Conservation (phyloP, 2,888 invertebrate species). For the Lacanobia wlatinum region DNA sequence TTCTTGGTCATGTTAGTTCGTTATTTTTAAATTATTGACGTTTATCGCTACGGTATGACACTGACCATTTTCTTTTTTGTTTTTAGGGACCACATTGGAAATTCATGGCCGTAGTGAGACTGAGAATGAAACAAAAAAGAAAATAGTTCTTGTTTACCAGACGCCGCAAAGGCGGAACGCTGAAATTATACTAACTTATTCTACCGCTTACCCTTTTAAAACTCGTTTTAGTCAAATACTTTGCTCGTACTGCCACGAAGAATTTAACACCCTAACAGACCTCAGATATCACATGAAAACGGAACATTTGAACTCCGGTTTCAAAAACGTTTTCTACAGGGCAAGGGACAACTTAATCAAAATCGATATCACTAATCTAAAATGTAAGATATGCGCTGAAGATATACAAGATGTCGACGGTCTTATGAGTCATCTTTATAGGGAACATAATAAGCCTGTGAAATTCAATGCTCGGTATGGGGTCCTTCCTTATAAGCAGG, state of each 20-base stretch:
- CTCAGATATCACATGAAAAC: constrained; percentile 82
- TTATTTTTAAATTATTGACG: constrained; percentile 36
- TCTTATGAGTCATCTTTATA: constrained; percentile 83
- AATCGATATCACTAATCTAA: constrained; percentile 85
- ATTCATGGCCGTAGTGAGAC: constrained; percentile 83
- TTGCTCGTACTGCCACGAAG: constrained; percentile 85
- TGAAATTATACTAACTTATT: constrained; percentile 84
- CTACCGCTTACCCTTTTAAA: constrained; percentile 87
- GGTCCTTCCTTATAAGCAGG: constrained; percentile 85
- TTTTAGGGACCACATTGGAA: constrained; percentile 88
- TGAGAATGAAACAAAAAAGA: constrained; percentile 83
- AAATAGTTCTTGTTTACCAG: constrained; percentile 87
- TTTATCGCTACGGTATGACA: constrained; percentile 74
- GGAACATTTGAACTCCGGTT: constrained; percentile 81
- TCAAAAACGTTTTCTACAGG: constrained; percentile 85
- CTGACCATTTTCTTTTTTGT: constrained; percentile 88
- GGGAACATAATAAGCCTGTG: constrained; percentile 82
- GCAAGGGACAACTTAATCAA: constrained; percentile 85
- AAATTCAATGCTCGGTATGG: constrained; percentile 85
- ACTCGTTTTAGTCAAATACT: constrained; percentile 85
- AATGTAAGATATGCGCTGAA: constrained; percentile 83
- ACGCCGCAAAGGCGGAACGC: constrained; percentile 87
- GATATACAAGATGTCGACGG: constrained; percentile 80
- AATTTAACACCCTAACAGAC: constrained; percentile 77
- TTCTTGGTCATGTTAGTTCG: constrained; percentile 57